phyloP scores from a whole-genome alignment of 2,797 vertebrate genomes.

The Sphenopsis melanotis region DNA sequence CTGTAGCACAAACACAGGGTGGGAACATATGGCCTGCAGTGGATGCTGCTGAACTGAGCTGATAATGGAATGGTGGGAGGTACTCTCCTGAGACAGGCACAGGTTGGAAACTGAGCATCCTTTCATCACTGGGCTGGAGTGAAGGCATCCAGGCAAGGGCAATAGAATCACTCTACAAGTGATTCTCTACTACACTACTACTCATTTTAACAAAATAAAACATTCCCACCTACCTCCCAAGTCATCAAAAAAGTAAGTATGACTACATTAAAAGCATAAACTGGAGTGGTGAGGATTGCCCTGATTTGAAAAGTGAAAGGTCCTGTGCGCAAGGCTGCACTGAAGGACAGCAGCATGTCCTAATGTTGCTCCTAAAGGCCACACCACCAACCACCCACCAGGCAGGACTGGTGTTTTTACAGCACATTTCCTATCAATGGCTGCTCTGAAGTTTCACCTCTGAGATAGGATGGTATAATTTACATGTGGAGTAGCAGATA shows the following conservation, averaged over 20 bases:
- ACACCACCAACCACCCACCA: background rate
- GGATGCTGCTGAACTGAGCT: background rate
- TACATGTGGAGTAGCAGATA: background rate
- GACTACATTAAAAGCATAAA: background rate
- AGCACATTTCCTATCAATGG: background rate
- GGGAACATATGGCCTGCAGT: background rate
- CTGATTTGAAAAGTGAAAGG: background rate
- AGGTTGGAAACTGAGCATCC: background rate
- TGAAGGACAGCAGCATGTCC: background rate
- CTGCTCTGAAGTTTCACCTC: background rate
- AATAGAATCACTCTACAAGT: background rate
- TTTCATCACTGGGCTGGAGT: background rate
- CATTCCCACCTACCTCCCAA: background rate
- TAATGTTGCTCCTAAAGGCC: background rate
- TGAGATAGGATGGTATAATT: background rate
- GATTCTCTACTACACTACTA: background rate
- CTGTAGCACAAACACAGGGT: background rate
- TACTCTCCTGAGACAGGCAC: background rate
- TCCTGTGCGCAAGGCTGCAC: background rate
- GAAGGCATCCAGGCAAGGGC: fast-evolving
- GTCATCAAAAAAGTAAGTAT: background rate
- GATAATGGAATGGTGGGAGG: background rate
- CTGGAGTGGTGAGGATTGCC: background rate
- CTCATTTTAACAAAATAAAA: background rate
- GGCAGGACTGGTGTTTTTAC: fast-evolving